Conservation (phyloP, 2,113 vertebrate species). For the Merops nubicus region DNA sequence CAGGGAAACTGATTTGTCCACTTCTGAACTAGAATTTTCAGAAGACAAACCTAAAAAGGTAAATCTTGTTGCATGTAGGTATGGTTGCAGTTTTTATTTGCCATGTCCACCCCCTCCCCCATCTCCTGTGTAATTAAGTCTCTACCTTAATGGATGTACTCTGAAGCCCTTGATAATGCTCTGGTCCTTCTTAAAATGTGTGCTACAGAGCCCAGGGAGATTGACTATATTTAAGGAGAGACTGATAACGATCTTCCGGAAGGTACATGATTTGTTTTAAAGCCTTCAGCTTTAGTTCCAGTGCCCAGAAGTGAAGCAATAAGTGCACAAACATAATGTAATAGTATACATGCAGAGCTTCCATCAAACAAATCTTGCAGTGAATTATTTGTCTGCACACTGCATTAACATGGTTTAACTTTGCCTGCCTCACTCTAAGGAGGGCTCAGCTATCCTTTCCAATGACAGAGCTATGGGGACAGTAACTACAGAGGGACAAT, state of each 20-base stretch:
- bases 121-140: background rate
- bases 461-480: background rate
- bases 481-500: background rate
- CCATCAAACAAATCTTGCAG: background rate
- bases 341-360: background rate
- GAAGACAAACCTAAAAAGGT: background rate
- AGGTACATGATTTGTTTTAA: background rate
- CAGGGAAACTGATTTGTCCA: background rate
- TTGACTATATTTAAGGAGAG: background rate
- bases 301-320: background rate
- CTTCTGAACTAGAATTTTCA: background rate
- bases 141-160: background rate
- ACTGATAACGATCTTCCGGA: constrained; percentile 4
- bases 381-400: background rate
- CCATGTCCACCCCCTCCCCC: background rate
- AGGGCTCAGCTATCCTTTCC: background rate
- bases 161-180: background rate
- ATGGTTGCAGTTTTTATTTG: constrained; percentile 5
- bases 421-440: background rate
- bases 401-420: background rate
- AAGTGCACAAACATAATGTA: background rate
- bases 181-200: background rate
- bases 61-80: background rate
- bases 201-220: background rate
- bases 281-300: constrained; percentile 5